phyloP scores from a whole-genome alignment of 2,797 vertebrate genomes.

The Sebastes hopkinsi region DNA sequence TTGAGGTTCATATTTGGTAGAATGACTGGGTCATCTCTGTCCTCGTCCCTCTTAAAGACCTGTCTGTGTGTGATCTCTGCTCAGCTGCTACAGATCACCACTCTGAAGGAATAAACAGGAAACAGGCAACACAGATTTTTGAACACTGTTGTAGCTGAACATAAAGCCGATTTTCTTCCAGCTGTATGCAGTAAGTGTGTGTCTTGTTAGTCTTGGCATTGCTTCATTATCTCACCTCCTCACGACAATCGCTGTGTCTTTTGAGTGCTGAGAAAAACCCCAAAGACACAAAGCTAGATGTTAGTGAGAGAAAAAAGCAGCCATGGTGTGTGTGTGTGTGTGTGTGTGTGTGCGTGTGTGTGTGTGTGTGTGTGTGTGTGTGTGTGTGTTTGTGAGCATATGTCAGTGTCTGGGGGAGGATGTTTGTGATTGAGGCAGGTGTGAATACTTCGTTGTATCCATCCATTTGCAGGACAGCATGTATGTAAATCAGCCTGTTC shows the following conservation, averaged over 20 bases:
- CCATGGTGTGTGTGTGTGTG: neutral
- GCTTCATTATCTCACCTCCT: neutral
- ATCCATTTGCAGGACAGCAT: neutral
- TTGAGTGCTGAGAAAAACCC: neutral
- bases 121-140: neutral
- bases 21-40: slow-evolving; percentile 4
- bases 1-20: neutral
- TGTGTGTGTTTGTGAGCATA: neutral
- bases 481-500: neutral
- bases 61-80: neutral
- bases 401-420: neutral
- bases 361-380: neutral
- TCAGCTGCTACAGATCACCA: neutral
- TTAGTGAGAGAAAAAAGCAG: no score
- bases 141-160: neutral
- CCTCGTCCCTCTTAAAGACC: neutral
- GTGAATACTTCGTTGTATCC: neutral
- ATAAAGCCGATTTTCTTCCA: neutral
- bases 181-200: neutral
- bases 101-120: neutral
- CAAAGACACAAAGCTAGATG: neutral
- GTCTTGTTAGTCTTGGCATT: neutral
- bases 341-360: neutral
- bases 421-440: neutral
- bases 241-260: neutral